Conservation (phyloP, 2,888 invertebrate species). For the Gasteruption jaculator region DNA sequence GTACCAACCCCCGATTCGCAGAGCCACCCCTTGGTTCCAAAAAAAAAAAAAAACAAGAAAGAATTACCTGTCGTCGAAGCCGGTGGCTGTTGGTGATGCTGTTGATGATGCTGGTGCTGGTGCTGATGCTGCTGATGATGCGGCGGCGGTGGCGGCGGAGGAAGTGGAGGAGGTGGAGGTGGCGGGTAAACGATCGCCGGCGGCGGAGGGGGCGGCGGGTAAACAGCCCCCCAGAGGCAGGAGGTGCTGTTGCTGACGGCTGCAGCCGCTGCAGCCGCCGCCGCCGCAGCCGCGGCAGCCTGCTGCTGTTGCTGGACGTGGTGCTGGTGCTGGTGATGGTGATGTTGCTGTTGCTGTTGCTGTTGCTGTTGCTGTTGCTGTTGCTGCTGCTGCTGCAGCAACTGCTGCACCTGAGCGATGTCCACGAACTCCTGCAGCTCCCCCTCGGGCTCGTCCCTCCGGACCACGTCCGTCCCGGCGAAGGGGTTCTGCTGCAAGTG, state of each 20-base stretch:
- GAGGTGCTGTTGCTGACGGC: conserved; percentile 26
- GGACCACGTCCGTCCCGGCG: conserved; percentile 33
- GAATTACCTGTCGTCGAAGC: no score
- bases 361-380: conserved; percentile 51
- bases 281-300: conserved; percentile 24
- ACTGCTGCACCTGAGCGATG: conserved; percentile 75
- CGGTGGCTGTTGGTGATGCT: conserved; percentile 35
- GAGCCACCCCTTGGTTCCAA: no score
- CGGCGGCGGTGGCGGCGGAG: no score
- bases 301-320: conserved; percentile 42
- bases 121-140: conserved; percentile 58
- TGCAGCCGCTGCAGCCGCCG: conserved; percentile 30
- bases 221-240: conserved; percentile 38
- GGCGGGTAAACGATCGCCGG: conserved; percentile 38
- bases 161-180: conserved; percentile 31
- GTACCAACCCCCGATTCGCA: no score
- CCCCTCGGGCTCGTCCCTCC: conserved; percentile 44
- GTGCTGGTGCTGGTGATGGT: conserved; percentile 53
- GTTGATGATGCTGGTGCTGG: conserved; percentile 52
- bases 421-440: conserved; percentile 69
- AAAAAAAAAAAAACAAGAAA: no score
- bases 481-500: conserved; percentile 45
- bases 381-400: conserved; percentile 60
- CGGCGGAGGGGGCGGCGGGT: conserved; percentile 41
- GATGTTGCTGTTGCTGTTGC: conserved; percentile 56